These are phyloP conservation scores for Polypedilum vanderplanki DNA, from an alignment of 1,140 invertebrate genomes.

Conservation along the genomic window DNA sequence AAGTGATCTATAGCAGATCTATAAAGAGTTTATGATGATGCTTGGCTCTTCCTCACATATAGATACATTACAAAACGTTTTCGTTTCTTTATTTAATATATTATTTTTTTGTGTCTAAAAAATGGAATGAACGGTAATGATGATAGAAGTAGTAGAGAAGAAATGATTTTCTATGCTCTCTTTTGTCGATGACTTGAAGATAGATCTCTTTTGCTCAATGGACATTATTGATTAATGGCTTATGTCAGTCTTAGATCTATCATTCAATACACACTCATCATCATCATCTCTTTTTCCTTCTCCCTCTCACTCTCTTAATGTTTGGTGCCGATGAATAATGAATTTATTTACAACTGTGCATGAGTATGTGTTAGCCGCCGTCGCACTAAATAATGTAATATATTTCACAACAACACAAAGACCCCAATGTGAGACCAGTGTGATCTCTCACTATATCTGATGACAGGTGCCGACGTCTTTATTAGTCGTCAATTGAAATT, in stretches of 20 bases:
- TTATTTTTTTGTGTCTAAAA: background rate
- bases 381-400: background rate
- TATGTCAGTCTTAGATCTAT: constrained; percentile 9
- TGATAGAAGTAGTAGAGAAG: background rate
- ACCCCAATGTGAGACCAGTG: background rate
- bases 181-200: constrained; percentile 12
- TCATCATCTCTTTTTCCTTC: background rate
- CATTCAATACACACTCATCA: constrained; percentile 17
- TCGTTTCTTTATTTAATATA: constrained; percentile 14
- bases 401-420: background rate
- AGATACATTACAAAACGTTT: constrained; percentile 7
- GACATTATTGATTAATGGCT: constrained; percentile 18
- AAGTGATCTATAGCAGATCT: too few species aligned
- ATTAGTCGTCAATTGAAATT: constrained; percentile 19
- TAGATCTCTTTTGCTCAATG: constrained; percentile 11
- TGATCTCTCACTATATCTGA: background rate
- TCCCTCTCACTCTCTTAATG: background rate
- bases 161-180: constrained; percentile 18
- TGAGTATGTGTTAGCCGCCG: background rate
- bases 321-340: background rate
- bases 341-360: constrained; percentile 6
- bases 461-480: constrained; percentile 15
- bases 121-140: background rate
- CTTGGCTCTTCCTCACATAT: background rate
- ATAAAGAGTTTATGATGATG: background rate